A percentile compares a stretch with the other conserved stretches of the same genome.
Conservation (phyloP, 2,888 invertebrate genomes). For the Ommatoiulus sabulosus region DNA sequence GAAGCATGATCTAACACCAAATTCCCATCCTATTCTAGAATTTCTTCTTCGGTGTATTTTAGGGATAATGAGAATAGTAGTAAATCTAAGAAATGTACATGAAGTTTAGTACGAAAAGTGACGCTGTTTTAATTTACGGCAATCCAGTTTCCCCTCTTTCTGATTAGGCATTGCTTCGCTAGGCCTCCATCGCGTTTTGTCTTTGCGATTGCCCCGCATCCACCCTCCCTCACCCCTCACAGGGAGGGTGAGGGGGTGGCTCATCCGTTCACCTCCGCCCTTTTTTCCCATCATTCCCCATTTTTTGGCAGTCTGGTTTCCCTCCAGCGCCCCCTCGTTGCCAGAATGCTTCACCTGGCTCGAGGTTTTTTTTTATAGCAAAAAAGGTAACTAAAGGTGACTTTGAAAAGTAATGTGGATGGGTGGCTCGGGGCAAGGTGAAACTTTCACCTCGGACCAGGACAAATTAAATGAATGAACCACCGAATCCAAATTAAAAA, state of each 20-base stretch:
- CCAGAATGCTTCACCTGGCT: conserved; percentile 14
- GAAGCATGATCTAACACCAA: neutral
- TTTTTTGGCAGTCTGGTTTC: neutral
- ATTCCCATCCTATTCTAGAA: neutral
- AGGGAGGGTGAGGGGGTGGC: neutral
- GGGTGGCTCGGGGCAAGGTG: conserved; percentile 47
- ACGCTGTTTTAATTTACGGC: conserved; percentile 10
- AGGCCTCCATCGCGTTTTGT: conserved; percentile 12
- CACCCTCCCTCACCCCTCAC: neutral
- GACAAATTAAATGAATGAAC: conserved; percentile 49
- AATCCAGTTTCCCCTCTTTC: neutral
- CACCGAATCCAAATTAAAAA: conserved; percentile 10
- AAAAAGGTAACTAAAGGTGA: conserved; percentile 45
- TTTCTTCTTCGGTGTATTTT: too few species aligned
- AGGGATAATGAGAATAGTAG: too few species aligned
- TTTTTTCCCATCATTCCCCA: conserved; percentile 21
- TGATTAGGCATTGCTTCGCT: neutral
- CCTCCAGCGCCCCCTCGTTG: conserved; percentile 28
- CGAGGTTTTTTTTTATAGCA: neutral
- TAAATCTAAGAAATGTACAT: neutral
- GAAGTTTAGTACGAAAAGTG: neutral
- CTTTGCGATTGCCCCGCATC: neutral
- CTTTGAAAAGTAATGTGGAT: conserved; percentile 26
- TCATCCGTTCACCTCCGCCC: conserved; percentile 34
- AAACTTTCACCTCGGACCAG: conserved; percentile 41